These are phyloP conservation scores for Pantherophis alleghaniensis DNA, from an alignment of 2,797 vertebrate species.

Conservation along the genomic window DNA sequence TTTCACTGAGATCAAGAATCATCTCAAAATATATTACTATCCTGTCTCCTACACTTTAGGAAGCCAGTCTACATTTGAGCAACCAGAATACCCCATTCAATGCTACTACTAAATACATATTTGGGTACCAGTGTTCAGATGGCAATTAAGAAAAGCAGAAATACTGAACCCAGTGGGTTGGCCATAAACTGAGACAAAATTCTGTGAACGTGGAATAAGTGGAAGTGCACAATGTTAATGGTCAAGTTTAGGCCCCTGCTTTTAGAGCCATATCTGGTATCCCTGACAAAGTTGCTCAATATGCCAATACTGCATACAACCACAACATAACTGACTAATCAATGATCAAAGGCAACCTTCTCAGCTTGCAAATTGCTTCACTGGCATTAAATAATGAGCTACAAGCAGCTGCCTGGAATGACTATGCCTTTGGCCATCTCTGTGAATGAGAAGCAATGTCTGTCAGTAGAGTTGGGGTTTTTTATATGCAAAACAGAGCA, in stretches of 20 bases:
- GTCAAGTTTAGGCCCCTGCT: neutral
- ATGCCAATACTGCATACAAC: neutral
- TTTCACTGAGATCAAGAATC: slow-evolving; percentile 4
- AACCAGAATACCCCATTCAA: neutral
- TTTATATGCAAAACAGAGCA: slow-evolving; percentile 1
- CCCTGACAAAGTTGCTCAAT: neutral
- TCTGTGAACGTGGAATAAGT: slow-evolving; percentile 36
- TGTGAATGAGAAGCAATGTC: neutral
- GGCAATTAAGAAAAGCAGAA: slow-evolving; percentile 8
- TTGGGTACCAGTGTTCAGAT: neutral
- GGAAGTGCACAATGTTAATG: neutral
- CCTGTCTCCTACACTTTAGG: neutral
- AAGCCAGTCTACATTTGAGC: neutral
- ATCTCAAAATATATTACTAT: slow-evolving; percentile 3
- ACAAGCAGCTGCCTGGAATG: neutral
- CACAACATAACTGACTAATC: neutral
- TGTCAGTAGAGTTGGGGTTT: neutral
- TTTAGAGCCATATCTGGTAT: neutral
- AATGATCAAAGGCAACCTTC: neutral
- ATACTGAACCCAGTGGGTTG: slow-evolving; percentile 35
- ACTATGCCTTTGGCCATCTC: neutral
- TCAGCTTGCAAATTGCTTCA: neutral
- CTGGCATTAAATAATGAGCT: neutral
- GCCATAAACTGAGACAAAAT: slow-evolving; percentile 33
- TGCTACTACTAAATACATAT: slow-evolving; percentile 3